phyloP scores from a whole-genome alignment of 2,113 vertebrate species.

The Oncorhynchus kisutch region DNA sequence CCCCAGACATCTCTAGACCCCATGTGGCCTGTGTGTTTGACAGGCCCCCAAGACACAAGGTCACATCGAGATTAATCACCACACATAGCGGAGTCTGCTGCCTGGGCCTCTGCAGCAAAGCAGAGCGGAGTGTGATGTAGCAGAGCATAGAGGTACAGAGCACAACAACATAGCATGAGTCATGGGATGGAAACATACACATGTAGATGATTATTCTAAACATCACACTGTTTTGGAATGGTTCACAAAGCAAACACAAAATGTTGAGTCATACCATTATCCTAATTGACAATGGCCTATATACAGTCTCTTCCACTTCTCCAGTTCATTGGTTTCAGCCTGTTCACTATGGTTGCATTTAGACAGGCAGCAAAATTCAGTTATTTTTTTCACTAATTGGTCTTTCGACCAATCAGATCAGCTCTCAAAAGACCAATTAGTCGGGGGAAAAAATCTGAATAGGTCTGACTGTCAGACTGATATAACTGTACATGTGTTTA shows the following conservation, averaged over 20 bases:
- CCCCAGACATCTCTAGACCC: constrained; percentile 61
- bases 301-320: neutral
- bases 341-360: neutral
- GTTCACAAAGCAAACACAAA: too few species aligned
- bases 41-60: constrained; percentile 61
- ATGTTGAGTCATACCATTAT: too few species aligned
- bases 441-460: too few species aligned
- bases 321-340: neutral
- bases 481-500: neutral
- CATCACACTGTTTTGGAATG: too few species aligned
- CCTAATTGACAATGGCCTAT: neutral
- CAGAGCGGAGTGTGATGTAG: neutral
- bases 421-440: too few species aligned
- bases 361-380: too few species aligned
- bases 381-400: too few species aligned
- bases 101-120: constrained; percentile 32
- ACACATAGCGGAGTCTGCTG: neutral
- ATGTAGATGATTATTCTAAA: too few species aligned
- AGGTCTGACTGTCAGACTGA: too few species aligned
- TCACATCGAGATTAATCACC: constrained; percentile 72
- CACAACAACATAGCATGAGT: neutral
- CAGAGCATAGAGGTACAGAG: neutral
- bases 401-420: too few species aligned
- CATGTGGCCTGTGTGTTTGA: constrained; percentile 55
- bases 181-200: neutral